phyloP scores from a whole-genome alignment of 2,113 vertebrate genomes.

The Proterorhinus semilunaris region DNA sequence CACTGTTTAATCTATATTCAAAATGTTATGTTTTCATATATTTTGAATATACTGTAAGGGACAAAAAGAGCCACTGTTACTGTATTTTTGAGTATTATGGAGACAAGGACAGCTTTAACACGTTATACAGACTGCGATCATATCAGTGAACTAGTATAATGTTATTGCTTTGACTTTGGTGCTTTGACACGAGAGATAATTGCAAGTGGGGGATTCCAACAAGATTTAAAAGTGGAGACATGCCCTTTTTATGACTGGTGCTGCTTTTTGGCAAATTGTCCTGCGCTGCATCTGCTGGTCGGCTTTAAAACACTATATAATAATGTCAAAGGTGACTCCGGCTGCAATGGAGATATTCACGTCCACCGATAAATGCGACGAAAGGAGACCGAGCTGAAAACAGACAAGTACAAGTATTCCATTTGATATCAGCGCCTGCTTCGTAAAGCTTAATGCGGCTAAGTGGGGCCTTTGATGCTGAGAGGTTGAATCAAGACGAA shows the following conservation, averaged over 20 bases:
- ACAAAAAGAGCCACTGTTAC: neutral
- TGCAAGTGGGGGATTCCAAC: constrained; percentile 33
- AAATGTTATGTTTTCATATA: too few relatives aligned
- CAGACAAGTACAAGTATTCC: neutral
- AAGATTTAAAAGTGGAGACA: constrained; percentile 37
- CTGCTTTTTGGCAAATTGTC: constrained; percentile 14
- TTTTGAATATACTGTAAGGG: neutral
- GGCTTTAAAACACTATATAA: neutral
- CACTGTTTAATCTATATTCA: too few relatives aligned
- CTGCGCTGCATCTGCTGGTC: neutral
- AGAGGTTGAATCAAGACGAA: too few relatives aligned
- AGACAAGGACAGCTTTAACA: constrained; percentile 2
- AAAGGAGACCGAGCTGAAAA: neutral
- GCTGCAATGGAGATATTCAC: neutral
- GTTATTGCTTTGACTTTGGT: constrained; percentile 37
- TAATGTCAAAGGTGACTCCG: constrained; percentile 6
- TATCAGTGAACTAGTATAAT: constrained; percentile 17
- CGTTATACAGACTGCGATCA: neutral
- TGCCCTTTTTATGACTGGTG: constrained; percentile 19
- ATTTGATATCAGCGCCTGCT: neutral
- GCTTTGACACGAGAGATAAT: constrained; percentile 34
- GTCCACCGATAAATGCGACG: neutral
- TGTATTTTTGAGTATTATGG: constrained; percentile 12
- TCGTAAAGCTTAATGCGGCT: neutral
- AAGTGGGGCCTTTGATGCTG: neutral